Conservation (phyloP, 2,888 invertebrate genomes). For the Drosophila trichaetosa region DNA sequence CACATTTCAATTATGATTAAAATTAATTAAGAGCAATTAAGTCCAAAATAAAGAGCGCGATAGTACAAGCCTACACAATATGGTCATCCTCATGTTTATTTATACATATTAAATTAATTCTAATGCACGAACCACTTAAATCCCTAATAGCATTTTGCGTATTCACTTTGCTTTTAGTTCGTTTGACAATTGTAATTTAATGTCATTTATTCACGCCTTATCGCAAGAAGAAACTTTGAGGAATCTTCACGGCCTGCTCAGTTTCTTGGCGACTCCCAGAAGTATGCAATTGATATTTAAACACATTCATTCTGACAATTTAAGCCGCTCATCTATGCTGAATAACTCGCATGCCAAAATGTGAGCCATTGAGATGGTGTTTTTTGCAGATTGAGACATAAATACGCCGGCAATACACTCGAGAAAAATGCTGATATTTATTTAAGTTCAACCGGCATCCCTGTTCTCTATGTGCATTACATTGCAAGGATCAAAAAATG, state of each 20-base stretch:
- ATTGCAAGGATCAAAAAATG: background rate
- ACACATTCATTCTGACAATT: background rate
- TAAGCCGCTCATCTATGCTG: background rate
- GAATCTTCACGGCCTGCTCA: background rate
- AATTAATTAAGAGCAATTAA: constrained; percentile 69
- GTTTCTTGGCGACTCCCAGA: background rate
- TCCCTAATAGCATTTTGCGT: background rate
- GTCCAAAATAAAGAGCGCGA: constrained; percentile 48
- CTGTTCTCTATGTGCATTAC: background rate
- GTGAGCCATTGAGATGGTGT: constrained; percentile 30
- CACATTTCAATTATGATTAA: constrained; percentile 58
- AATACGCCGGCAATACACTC: background rate
- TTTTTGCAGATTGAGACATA: constrained; percentile 7
- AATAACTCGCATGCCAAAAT: constrained; percentile 4
- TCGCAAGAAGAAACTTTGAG: too few species aligned
- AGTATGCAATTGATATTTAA: constrained; percentile 16
- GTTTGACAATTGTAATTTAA: background rate
- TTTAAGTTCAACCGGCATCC: background rate
- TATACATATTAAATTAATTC: constrained; percentile 21
- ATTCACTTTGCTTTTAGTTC: background rate
- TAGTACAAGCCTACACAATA: constrained; percentile 1
- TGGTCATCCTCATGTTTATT: background rate
- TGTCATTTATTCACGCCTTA: background rate
- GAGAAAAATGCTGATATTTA: background rate
- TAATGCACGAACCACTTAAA: constrained; percentile 22